Evolutionary conservation across 1,140 invertebrate species (phyloP), one percentile per base, ranked within the genome.

Genomic region (Dreissena rostriformis): DNA sequence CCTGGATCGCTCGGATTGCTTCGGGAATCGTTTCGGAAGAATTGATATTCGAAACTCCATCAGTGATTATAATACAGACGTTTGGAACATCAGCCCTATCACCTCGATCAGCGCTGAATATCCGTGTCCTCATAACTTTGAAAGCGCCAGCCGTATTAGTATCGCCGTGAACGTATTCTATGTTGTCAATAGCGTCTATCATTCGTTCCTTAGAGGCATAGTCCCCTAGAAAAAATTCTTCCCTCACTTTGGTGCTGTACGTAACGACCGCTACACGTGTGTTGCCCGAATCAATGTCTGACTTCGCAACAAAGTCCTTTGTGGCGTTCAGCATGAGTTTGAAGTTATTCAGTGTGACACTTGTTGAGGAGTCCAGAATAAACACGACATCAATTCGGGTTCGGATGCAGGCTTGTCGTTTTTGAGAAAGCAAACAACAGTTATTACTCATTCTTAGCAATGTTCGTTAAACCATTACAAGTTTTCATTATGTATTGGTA

Each of bases 311-410:
- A 66, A 91, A 89, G 29, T 88, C 82, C 70, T 89, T 91, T 29
- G 86, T 73, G 68, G 91, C 91, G 68, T 89, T 82, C n/a, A 91
- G 73, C 88, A 91, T 87, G 51, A 86, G 67, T 49, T 86, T 49
- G 70, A 91, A 92, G 82, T 92, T 91, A 8, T 57, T 49, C 53
- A 86, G 71, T 28, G 82, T 84, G 17, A 92, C 90, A 74, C 89
- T 92, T 26, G 89, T 89, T 11, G 91, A 92, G 26, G 91, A 87
- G 80, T 92, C 91, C 77, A 92, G 74, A 12, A 91, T 82, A 77
- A 92, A 90, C 0, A 91, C 88, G n/a, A 92, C 63, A 72, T 92
- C 91, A 11, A 87, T 67, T 29, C 82, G 22, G 0, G 88, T 72
- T 28, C 66, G 22, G 49, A 52, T 68, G 68, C 88, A 89, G 22